Conservation (phyloP, 2,113 vertebrate species). For the Tychaedon coryphoeus region DNA sequence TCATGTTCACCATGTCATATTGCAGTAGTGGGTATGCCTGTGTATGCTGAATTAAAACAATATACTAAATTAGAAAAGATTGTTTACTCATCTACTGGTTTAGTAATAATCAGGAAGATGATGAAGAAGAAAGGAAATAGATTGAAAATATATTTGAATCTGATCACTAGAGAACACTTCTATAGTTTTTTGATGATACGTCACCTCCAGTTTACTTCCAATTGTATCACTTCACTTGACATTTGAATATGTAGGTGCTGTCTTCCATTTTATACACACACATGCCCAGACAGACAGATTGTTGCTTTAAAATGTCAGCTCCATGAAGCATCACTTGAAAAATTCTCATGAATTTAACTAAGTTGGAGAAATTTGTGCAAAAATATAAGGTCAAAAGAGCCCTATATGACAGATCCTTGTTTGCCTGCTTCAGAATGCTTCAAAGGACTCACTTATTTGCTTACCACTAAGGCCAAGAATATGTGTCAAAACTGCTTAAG, state of each 20-base stretch:
- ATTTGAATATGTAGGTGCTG: neutral
- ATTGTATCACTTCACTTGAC: neutral
- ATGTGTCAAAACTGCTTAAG: conserved; percentile 66
- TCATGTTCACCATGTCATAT: neutral
- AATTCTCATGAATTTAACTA: conserved; percentile 30
- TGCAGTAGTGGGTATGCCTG: neutral
- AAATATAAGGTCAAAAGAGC: conserved; percentile 45
- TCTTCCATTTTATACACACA: conserved; percentile 5
- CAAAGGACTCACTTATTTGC: conserved; percentile 42
- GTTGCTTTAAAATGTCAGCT: conserved; percentile 52
- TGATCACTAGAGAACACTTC: neutral
- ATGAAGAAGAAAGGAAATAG: neutral
- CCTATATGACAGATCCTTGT: neutral
- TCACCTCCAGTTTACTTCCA: neutral
- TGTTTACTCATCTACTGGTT: neutral
- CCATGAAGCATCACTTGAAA: conserved; percentile 41
- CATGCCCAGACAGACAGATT: neutral
- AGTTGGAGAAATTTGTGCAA: conserved; percentile 47
- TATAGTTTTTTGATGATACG: neutral
- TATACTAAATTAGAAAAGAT: neutral
- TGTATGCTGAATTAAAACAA: neutral
- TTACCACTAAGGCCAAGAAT: conserved; percentile 22
- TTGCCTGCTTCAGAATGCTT: conserved; percentile 26
- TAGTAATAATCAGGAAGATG: neutral
- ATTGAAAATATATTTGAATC: neutral